Percentiles rank a stretch among this genome's conserved stretches.
These are phyloP conservation scores for Hippopotamus amphibius DNA, from an alignment of 2,113 vertebrate genomes.

Conservation along the genomic window DNA sequence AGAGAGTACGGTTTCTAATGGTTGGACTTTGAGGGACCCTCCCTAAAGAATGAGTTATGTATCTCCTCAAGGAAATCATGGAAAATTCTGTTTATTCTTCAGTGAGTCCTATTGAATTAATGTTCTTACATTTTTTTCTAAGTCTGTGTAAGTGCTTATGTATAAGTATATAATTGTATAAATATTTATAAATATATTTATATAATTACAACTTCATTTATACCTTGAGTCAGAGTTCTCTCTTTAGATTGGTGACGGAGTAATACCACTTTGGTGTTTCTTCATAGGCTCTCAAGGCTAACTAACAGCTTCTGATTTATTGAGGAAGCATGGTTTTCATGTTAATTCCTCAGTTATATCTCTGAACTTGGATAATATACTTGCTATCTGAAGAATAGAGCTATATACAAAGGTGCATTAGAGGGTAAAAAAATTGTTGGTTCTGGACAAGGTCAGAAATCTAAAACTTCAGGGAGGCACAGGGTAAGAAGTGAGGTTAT, in stretches of 20 bases:
- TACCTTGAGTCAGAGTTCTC: slow-evolving; percentile 83
- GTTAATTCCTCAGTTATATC: slow-evolving; percentile 67
- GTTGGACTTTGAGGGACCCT: slow-evolving; percentile 72
- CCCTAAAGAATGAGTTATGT: slow-evolving; percentile 70
- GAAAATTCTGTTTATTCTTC: slow-evolving; percentile 76
- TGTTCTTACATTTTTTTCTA: slow-evolving; percentile 77
- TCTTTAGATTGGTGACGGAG: slow-evolving; percentile 75
- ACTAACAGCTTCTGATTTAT: slow-evolving; percentile 66
- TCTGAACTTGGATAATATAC: slow-evolving; percentile 67
- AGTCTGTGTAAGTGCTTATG: slow-evolving; percentile 76
- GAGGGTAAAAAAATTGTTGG: background rate
- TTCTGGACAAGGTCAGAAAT: slow-evolving; percentile 55
- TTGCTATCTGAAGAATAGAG: slow-evolving; percentile 65
- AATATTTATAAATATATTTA: slow-evolving; percentile 85
- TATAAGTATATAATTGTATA: slow-evolving; percentile 76
- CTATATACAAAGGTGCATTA: slow-evolving; percentile 27
- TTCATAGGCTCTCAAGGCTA: slow-evolving; percentile 69
- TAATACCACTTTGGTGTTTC: slow-evolving; percentile 67
- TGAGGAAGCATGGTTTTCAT: slow-evolving; percentile 63
- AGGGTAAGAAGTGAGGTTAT: slow-evolving; percentile 59
- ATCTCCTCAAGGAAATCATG: slow-evolving; percentile 78
- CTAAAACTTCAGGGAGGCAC: slow-evolving; percentile 49
- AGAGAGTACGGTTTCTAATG: slow-evolving; percentile 70
- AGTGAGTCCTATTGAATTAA: slow-evolving; percentile 79
- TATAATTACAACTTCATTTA: slow-evolving; percentile 84